Conservation (phyloP, 2,797 vertebrate species). For the Micromesistius poutassou region DNA sequence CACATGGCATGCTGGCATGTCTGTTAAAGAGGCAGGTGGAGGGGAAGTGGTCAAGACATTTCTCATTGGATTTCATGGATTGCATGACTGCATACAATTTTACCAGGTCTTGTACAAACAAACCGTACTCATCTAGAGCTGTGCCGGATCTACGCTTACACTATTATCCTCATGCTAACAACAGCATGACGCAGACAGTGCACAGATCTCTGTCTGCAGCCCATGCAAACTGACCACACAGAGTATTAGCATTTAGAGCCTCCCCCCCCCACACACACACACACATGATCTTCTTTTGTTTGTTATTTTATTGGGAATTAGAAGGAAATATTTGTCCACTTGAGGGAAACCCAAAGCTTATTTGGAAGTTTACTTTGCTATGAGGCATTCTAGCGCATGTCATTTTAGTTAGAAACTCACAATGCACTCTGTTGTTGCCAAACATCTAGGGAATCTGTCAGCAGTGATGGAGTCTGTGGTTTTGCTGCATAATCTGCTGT, state of each 20-base stretch:
- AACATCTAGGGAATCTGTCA: conserved; percentile 45
- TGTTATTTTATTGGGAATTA: conserved; percentile 48
- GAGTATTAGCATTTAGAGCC: conserved; percentile 20
- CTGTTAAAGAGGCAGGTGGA: no score
- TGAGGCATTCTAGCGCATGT: conserved; percentile 47
- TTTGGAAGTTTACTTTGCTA: conserved; percentile 36
- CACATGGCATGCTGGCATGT: no score
- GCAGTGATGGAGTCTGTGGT: conserved; percentile 50
- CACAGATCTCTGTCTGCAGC: conserved; percentile 35
- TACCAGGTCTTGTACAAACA: conserved; percentile 30
- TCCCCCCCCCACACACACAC: neutral
- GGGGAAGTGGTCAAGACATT: no score
- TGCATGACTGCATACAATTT: neutral
- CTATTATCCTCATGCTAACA: conserved; percentile 23
- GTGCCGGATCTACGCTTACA: conserved; percentile 8
- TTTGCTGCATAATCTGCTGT: conserved; percentile 26
- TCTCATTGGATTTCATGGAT: no score
- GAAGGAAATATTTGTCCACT: conserved; percentile 46
- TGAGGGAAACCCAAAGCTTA: conserved; percentile 48
- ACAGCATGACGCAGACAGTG: conserved; percentile 17
- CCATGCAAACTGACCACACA: conserved; percentile 22
- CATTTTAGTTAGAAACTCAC: conserved; percentile 48
- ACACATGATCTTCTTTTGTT: conserved; percentile 23
- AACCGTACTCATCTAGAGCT: conserved; percentile 2
- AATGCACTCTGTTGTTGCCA: conserved; percentile 31